A percentile compares a stretch with the other conserved stretches of the same genome.
Evolutionary conservation across 2,888 invertebrate genomes (phyloP).

Genomic region (Idaea straminata): DNA sequence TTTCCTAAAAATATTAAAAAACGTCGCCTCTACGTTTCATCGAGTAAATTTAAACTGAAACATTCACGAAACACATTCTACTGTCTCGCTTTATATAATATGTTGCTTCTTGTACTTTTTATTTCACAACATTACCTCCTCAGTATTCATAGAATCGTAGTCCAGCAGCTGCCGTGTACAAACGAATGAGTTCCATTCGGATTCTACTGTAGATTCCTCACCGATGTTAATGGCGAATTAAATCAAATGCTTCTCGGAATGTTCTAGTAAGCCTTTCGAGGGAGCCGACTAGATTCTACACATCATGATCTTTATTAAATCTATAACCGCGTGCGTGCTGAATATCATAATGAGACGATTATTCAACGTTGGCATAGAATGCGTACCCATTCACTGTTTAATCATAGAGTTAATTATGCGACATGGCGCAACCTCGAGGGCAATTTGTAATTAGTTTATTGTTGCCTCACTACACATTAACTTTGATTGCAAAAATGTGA

Average conservation of each 20-base stretch:
- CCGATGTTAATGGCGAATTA: slow-evolving; percentile 16
- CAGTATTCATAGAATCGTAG: slow-evolving; percentile 6
- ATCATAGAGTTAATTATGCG: slow-evolving; percentile 6
- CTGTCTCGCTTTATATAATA: background rate
- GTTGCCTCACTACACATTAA: slow-evolving; percentile 16
- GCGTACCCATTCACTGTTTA: background rate
- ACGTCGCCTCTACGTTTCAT: slow-evolving; percentile 13
- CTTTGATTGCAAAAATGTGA: slow-evolving; percentile 11
- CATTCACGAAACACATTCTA: slow-evolving; percentile 5
- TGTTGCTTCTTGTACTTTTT: slow-evolving; percentile 8
- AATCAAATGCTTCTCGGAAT: slow-evolving; percentile 16
- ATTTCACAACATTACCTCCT: slow-evolving; percentile 5
- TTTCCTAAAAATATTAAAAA: slow-evolving; percentile 17
- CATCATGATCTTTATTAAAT: slow-evolving; percentile 17
- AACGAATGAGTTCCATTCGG: slow-evolving; percentile 12
- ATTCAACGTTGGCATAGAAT: slow-evolving; percentile 13
- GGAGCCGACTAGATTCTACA: slow-evolving; percentile 8
- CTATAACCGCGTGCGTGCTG: slow-evolving; percentile 27
- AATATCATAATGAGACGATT: slow-evolving; percentile 33
- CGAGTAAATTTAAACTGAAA: slow-evolving; percentile 18
- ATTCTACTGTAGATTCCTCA: slow-evolving; percentile 8
- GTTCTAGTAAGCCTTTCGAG: slow-evolving; percentile 8
- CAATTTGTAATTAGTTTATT: slow-evolving; percentile 3
- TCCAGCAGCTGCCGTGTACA: slow-evolving; percentile 9
- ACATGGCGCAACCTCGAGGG: background rate